Base-by-base conservation (phyloP, 2,888 invertebrate genomes). In the Crematogaster levior region DNA sequence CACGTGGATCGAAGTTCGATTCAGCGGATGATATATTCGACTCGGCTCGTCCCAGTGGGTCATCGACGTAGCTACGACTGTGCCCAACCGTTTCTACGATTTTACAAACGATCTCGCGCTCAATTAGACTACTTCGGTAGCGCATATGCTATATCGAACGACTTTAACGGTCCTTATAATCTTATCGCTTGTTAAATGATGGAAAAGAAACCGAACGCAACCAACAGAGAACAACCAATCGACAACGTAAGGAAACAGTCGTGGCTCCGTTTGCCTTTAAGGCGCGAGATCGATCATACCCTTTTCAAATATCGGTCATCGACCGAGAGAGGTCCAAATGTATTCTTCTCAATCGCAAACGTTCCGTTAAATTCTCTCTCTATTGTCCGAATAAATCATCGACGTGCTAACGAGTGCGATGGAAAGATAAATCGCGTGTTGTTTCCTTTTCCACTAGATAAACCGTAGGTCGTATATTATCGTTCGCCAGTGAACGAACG, bases 241-340 rank as follows among this genome's bases (percentile, higher is more conserved):
- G 85, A 48, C 65, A 46, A 80, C 81, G 85, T 82, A 83, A 88
- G 83, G 82, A 85, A 85, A 82, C 74, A 84, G 84, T 85, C 84
- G 82, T 86, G 86, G 81, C 53, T 65, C 77, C 60, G 66, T 80
- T 84, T 60, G 85, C 82, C 83, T 85, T 82, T 82, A 84, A 86
- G 83, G 63, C 66, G 46, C 56, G 48, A 61, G 84, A 89, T 87
- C 86, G 88, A 88, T 88, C 86, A 81, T 82, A 83, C 81, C 85
- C 84, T 85, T 85, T 85, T 37, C 53, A 85, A 89, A 89, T 89
- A 81, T 85, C 85, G 87, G 81, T 65, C 85, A 83, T 83, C 85
- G 82, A 86, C 68, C 84, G 80, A 66, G 84, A 81, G 83, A 86
- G 79, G 46, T 60, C 66, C 70, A 46, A n/a, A 74, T 68, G 37